Conservation (phyloP, 2,797 vertebrate species). For the Erithacus rubecula region DNA sequence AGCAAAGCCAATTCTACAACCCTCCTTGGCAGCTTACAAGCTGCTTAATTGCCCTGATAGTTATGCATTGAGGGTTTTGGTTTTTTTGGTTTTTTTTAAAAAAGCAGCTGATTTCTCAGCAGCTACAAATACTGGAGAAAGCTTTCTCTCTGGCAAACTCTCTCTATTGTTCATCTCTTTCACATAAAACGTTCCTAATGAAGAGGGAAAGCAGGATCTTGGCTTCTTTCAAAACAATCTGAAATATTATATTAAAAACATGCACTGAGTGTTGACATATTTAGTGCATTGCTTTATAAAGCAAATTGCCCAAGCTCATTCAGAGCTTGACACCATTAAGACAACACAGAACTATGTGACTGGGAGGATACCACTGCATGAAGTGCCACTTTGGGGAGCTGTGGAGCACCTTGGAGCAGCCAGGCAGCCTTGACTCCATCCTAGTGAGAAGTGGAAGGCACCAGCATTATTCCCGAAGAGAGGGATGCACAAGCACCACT, state of each 20-base stretch:
- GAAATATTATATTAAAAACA: constrained; percentile 58
- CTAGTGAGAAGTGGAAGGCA: background rate
- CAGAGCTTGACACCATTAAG: constrained; percentile 32
- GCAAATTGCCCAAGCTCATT: constrained; percentile 24
- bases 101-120: constrained; percentile 45
- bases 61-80: background rate
- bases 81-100: background rate
- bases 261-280: constrained; percentile 41
- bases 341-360: background rate
- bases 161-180: constrained; percentile 54
- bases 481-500: background rate
- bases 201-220: constrained; percentile 55
- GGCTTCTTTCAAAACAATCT: constrained; percentile 62
- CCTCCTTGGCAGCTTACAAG: background rate
- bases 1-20: background rate
- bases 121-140: constrained; percentile 42
- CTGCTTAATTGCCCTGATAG: constrained; percentile 44
- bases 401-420: background rate
- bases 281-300: constrained; percentile 47
- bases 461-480: background rate
- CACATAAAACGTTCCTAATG: constrained; percentile 23
- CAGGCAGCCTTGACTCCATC: background rate
- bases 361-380: background rate
- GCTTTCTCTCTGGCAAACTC: constrained; percentile 41
- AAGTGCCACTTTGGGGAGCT: background rate